These are phyloP conservation scores for Mobula hypostoma DNA, from an alignment of 2,113 vertebrate genomes.

Conservation along the genomic window DNA sequence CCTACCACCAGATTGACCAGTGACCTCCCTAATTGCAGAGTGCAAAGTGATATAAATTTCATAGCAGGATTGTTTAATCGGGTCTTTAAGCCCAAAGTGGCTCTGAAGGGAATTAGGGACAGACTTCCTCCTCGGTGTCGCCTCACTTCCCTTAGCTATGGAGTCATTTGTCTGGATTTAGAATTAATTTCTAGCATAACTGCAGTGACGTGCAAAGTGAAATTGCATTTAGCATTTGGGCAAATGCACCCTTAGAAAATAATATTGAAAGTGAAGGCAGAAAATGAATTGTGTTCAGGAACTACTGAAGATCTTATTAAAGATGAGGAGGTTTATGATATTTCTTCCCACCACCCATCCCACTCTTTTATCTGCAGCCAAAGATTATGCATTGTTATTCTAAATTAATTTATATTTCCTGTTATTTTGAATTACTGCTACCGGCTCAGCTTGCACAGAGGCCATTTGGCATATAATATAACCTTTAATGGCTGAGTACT, in stretches of 20 bases:
- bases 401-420: background rate
- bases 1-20: background rate
- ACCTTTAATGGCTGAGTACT: conserved; percentile 8
- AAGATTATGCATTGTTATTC: background rate
- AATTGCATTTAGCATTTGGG: background rate
- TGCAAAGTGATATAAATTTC: background rate
- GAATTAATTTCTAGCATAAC: background rate
- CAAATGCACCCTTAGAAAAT: background rate
- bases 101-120: background rate
- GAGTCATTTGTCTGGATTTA: background rate
- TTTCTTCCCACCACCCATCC: background rate
- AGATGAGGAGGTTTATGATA: background rate
- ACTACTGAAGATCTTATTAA: background rate
- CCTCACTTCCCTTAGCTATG: background rate
- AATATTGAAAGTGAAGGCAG: background rate
- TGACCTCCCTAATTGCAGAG: background rate
- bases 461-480: background rate
- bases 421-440: background rate
- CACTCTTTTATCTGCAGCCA: background rate
- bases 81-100: background rate
- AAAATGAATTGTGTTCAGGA: background rate
- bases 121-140: background rate
- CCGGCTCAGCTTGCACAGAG: background rate
- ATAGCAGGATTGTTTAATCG: background rate
- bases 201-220: background rate